Percentiles rank a stretch among this genome's conserved stretches.
These are phyloP conservation scores for Morpho achilles DNA, from an alignment of 2,888 invertebrate genomes.

Conservation along the genomic window DNA sequence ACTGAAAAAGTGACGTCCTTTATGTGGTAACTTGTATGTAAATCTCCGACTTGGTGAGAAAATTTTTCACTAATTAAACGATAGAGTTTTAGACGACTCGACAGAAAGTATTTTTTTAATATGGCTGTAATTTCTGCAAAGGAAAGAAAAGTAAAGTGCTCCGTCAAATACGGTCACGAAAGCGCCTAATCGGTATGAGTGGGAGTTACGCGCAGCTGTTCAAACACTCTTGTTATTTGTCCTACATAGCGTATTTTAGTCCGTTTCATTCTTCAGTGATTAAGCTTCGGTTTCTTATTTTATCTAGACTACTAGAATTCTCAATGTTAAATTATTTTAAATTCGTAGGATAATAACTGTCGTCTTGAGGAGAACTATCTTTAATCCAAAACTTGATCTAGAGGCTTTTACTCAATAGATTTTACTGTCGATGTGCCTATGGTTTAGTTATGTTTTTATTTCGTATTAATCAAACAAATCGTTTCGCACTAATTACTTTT, in stretches of 20 bases:
- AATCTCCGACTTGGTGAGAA: constrained; percentile 59
- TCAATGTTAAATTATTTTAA: no score
- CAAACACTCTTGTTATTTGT: constrained; percentile 68
- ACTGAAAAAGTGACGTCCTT: constrained; percentile 65
- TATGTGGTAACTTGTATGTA: constrained; percentile 71
- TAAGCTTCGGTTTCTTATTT: neutral
- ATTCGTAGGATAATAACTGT: no score
- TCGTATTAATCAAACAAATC: constrained; percentile 48
- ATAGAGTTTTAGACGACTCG: constrained; percentile 48
- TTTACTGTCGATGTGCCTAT: constrained; percentile 43
- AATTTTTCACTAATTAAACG: constrained; percentile 66
- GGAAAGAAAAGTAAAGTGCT: constrained; percentile 7
- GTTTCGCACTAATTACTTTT: constrained; percentile 54
- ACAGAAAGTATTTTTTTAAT: constrained; percentile 21
- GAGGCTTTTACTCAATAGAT: constrained; percentile 34
- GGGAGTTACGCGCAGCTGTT: constrained; percentile 53
- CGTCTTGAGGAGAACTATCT: neutral
- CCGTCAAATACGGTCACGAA: constrained; percentile 13
- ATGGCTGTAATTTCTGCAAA: constrained; percentile 8
- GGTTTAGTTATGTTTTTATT: constrained; percentile 43
- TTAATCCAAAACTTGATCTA: constrained; percentile 1
- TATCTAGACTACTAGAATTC: no score
- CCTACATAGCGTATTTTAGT: constrained; percentile 29
- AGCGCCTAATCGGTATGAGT: constrained; percentile 34
- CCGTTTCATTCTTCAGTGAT: constrained; percentile 7